Evolutionary conservation across 2,888 invertebrate species (phyloP).

Genomic region (Drosophila hamatofila): DNA sequence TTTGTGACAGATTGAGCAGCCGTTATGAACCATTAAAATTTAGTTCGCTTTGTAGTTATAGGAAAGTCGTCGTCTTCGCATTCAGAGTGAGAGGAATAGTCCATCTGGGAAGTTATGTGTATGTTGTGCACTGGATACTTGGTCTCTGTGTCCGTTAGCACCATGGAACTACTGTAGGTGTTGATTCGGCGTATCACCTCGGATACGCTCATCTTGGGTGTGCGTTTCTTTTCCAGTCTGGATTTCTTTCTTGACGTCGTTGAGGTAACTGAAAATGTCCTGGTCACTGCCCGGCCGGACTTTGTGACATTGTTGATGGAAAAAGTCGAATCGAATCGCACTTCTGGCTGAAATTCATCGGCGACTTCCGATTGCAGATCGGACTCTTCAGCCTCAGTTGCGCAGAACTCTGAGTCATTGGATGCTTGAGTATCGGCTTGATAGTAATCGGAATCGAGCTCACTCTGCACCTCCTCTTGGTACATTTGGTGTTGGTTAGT

Average conservation of each 20-base stretch:
- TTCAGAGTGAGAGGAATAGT: background rate
- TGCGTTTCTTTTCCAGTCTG: background rate
- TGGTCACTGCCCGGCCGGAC: no score
- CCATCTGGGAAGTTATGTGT: background rate
- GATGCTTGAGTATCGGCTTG: background rate
- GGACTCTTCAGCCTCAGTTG: background rate
- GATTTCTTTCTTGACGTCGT: no score
- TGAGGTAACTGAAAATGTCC: background rate
- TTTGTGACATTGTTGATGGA: background rate
- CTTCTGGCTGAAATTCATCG: background rate
- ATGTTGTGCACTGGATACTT: background rate
- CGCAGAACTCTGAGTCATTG: background rate
- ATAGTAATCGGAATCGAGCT: background rate
- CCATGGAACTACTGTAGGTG: background rate
- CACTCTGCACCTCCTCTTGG: background rate
- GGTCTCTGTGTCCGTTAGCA: background rate
- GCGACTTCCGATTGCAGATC: background rate
- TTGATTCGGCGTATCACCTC: background rate
- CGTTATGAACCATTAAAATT: background rate
- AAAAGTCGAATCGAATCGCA: background rate
- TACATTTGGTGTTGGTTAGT: background rate
- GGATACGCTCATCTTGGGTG: background rate
- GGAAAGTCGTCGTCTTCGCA: background rate
- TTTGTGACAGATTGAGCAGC: constrained; percentile 17
- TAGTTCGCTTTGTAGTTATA: no score